phyloP scores from a whole-genome alignment of 2,797 vertebrate genomes.

The Podarcis siculus region DNA sequence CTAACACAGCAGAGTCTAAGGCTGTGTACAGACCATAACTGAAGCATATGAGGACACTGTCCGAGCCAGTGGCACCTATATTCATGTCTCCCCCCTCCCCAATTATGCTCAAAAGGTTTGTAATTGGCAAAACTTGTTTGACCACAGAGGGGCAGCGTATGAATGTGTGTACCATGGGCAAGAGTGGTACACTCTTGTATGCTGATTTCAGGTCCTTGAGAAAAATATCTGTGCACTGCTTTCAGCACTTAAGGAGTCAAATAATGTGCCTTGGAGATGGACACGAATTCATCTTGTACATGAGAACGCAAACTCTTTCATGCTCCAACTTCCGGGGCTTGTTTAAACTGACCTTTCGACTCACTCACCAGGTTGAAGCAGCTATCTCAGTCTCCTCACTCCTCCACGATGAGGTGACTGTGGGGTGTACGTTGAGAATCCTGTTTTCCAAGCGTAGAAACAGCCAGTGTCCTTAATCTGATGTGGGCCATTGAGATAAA shows the following conservation, averaged over 20 bases:
- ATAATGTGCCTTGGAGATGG: not conserved
- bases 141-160: not conserved
- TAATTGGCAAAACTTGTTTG: not conserved
- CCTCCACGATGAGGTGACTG: not conserved
- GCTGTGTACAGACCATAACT: not conserved
- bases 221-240: not conserved
- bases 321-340: not conserved
- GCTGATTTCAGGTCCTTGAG: not conserved
- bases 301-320: not conserved
- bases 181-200: not conserved
- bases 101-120: not conserved
- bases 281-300: too few relatives aligned
- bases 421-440: not conserved
- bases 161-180: not conserved
- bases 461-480: not conserved
- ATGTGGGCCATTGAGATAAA: not conserved
- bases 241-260: not conserved
- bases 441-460: not conserved
- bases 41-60: not conserved
- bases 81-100: too few relatives aligned
- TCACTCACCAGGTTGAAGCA: not conserved
- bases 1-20: not conserved
- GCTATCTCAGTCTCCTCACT: not conserved
- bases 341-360: not conserved
- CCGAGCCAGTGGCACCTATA: not conserved